Conservation (phyloP, 2,888 invertebrate genomes). For the Protophormia terraenovae region DNA sequence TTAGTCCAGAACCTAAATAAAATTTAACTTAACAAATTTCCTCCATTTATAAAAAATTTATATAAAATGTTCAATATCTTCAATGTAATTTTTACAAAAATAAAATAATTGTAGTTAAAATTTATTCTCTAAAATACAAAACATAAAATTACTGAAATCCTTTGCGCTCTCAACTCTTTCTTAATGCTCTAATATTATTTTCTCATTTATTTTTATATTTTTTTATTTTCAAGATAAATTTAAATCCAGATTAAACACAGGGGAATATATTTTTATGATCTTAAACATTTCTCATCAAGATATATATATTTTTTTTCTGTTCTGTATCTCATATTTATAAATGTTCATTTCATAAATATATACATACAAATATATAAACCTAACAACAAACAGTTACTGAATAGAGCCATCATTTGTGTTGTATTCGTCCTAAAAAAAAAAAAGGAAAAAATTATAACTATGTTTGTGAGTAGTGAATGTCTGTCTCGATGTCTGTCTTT, state of each 20-base stretch:
- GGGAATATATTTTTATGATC: conserved; percentile 63
- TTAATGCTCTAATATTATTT: not conserved
- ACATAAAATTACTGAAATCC: not conserved
- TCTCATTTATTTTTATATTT: conserved; percentile 23
- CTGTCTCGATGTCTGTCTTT: conserved; percentile 27
- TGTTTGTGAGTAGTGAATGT: not conserved
- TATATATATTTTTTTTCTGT: not conserved
- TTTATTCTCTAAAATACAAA: too few species aligned
- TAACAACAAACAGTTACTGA: conserved; percentile 41
- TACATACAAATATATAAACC: too few species aligned
- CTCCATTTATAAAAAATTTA: too few species aligned
- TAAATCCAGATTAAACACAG: conserved; percentile 57
- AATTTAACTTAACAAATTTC: too few species aligned
- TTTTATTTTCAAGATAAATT: conserved; percentile 34
- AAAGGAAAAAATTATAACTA: conserved; percentile 33
- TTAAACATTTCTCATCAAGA: conserved; percentile 44
- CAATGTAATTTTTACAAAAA: not conserved
- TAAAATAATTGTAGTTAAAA: not conserved
- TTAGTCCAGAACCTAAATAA: too few species aligned
- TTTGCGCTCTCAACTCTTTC: not conserved
- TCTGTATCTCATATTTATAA: not conserved
- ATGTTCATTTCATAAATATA: conserved; percentile 18
- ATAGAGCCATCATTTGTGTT: conserved; percentile 53
- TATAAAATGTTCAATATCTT: too few species aligned
- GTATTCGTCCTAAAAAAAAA: conserved; percentile 46